Evolutionary conservation across 2,888 invertebrate species (phyloP).

Genomic region (Escarpia spicata): DNA sequence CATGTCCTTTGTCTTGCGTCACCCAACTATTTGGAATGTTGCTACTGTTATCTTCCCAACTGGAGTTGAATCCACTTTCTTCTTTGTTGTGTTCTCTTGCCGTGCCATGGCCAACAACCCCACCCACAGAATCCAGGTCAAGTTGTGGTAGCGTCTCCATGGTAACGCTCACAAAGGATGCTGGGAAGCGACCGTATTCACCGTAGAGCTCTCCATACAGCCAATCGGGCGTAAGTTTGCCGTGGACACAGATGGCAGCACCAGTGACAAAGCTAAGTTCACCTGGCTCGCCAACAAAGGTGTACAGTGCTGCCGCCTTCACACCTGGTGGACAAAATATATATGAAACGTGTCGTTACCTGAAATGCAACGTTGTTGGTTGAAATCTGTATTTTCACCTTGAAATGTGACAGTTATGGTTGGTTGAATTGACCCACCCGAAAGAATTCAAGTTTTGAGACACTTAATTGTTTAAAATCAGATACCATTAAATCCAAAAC

Average conservation of each 20-base stretch:
- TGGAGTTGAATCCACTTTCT: neutral
- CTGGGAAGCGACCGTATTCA: conserved; percentile 83
- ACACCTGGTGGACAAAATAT: neutral
- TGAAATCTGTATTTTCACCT: too few species aligned
- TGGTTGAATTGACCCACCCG: too few species aligned
- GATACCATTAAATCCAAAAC: too few species aligned
- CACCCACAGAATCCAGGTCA: neutral
- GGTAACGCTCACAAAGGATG: conserved; percentile 80
- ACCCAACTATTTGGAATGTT: neutral
- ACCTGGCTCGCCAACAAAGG: conserved; percentile 31
- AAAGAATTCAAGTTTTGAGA: too few species aligned
- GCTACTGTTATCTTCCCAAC: neutral
- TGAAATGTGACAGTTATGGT: too few species aligned
- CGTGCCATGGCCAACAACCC: neutral
- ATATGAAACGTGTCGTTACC: too few species aligned
- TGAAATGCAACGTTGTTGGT: too few species aligned
- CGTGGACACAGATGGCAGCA: conserved; percentile 77
- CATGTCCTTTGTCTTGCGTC: neutral
- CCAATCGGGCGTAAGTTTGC: conserved; percentile 83
- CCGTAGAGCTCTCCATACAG: conserved; percentile 77
- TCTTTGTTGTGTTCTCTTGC: neutral
- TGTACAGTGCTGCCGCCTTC: conserved; percentile 31
- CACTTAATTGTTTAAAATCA: too few species aligned
- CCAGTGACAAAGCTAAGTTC: conserved; percentile 68
- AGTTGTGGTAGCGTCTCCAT: conserved; percentile 40